Conservation (phyloP, 1,140 invertebrate species). For the Neuroterus valhalla region DNA sequence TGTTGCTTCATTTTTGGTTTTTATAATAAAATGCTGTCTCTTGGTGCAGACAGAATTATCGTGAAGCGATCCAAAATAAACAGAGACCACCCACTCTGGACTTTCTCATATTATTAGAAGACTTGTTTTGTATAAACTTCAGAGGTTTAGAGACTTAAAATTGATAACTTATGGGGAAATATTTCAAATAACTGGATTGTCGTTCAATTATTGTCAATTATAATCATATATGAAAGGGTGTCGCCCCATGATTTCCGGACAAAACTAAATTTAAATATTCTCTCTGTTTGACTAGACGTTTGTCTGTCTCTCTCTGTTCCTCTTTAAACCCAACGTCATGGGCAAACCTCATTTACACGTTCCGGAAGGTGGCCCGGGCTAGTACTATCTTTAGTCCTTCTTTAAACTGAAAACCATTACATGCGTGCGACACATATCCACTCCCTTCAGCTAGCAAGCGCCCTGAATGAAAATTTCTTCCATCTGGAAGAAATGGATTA, state of each 20-base stretch:
- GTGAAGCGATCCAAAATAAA: conserved; percentile 20
- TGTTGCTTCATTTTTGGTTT: background rate
- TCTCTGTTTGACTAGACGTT: conserved; percentile 40
- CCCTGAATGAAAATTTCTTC: background rate
- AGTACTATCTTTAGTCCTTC: conserved; percentile 53
- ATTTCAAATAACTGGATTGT: background rate
- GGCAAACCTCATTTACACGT: conserved; percentile 45
- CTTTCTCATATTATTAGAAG: conserved; percentile 24
- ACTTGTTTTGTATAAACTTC: background rate
- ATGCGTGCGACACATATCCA: background rate
- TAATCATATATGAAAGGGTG: conserved; percentile 47
- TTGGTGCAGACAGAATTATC: background rate
- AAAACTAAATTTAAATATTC: conserved; percentile 62
- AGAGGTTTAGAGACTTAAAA: background rate
- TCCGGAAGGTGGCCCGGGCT: conserved; percentile 44
- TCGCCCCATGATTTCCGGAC: conserved; percentile 57
- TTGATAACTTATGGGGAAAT: background rate
- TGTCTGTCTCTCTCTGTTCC: conserved; percentile 24
- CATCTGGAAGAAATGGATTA: background rate
- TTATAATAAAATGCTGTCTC: background rate
- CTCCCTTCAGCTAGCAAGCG: conserved; percentile 3
- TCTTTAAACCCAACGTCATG: conserved; percentile 29
- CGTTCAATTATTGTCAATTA: background rate
- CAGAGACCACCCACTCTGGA: conserved; percentile 21
- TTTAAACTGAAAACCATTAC: conserved; percentile 19